Conservation (phyloP, 1,140 invertebrate genomes). For the Procambarus clarkii region DNA sequence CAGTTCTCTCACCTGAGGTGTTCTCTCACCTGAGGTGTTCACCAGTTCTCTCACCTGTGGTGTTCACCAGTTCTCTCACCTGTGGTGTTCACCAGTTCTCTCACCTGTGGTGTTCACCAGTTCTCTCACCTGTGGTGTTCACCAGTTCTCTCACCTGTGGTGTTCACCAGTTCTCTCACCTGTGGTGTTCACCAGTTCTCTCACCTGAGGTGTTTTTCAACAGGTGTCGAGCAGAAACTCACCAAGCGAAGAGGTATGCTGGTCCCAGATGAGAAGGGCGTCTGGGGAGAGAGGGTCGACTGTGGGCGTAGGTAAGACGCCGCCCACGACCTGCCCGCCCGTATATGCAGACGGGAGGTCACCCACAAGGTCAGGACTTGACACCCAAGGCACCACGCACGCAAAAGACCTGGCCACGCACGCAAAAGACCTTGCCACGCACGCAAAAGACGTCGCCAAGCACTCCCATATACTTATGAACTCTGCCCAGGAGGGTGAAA, state of each 20-base stretch:
- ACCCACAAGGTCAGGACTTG: neutral
- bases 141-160: no score
- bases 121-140: no score
- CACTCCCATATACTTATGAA: neutral
- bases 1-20: no score
- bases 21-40: no score
- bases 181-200: no score
- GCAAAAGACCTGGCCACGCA: neutral
- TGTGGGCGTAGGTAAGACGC: neutral
- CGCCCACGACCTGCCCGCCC: neutral
- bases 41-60: no score
- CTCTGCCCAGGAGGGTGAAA: neutral
- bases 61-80: no score
- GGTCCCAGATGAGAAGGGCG: neutral
- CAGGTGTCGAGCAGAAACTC: conserved; percentile 20
- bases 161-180: no score
- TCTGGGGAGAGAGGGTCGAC: neutral
- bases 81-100: no score
- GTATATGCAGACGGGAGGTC: conserved; percentile 14
- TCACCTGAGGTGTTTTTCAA: no score
- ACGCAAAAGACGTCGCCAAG: neutral
- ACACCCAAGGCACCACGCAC: no score
- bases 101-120: no score
- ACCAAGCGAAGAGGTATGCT: neutral
- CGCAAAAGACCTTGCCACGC: neutral